These are phyloP conservation scores for Cirrhinus molitorella DNA, from an alignment of 2,797 vertebrate species.

Conservation along the genomic window DNA sequence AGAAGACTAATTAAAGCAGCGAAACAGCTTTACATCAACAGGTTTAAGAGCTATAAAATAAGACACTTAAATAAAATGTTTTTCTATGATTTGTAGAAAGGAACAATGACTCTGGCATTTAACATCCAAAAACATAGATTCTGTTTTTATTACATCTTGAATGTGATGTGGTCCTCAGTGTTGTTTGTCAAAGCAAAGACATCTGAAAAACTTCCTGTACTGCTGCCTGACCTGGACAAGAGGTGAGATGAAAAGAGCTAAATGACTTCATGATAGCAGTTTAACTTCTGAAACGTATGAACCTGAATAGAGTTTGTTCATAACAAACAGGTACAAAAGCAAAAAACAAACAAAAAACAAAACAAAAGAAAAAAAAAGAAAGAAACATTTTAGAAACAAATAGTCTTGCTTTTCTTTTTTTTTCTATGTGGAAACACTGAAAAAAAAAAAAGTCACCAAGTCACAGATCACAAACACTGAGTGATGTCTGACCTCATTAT, in stretches of 20 bases:
- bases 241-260: neutral
- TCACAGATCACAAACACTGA: no score
- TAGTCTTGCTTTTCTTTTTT: no score
- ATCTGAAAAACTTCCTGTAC: neutral
- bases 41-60: no score
- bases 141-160: neutral
- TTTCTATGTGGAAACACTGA: no score
- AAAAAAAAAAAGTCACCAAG: no score
- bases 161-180: neutral
- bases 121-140: no score
- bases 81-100: no score
- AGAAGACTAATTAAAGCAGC: no score
- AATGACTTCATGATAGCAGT: neutral
- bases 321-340: neutral
- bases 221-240: constrained; percentile 15
- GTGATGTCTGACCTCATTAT: constrained; percentile 70
- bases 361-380: neutral
- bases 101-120: no score
- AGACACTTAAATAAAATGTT: no score
- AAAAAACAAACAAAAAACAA: no score
- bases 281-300: neutral
- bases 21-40: no score
- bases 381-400: neutral
- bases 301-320: neutral
- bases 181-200: neutral